These are phyloP conservation scores for Macaria notata DNA, from an alignment of 2,888 invertebrate genomes.

Conservation along the genomic window DNA sequence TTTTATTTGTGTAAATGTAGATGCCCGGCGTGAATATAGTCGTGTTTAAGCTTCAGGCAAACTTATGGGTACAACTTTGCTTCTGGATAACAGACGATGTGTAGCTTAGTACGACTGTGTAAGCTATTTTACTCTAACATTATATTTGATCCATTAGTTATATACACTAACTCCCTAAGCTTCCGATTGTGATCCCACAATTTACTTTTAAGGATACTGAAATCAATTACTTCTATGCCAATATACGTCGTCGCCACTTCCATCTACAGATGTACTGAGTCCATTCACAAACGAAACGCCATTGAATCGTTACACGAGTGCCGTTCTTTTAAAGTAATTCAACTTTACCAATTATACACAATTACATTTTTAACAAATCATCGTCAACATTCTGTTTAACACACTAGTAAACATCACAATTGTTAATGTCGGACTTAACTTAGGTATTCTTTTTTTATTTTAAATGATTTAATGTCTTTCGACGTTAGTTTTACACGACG, in stretches of 20 bases:
- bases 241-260: conserved; percentile 8
- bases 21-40: too few relatives aligned
- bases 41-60: too few relatives aligned
- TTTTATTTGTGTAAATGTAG: too few relatives aligned
- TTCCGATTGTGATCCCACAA: conserved; percentile 68
- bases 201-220: conserved; percentile 61
- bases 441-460: conserved; percentile 50
- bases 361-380: conserved; percentile 72
- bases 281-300: conserved; percentile 24
- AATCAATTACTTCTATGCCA: conserved; percentile 31
- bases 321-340: conserved; percentile 28
- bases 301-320: conserved; percentile 16
- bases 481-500: conserved; percentile 59
- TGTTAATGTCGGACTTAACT: conserved; percentile 69
- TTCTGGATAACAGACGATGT: conserved; percentile 33
- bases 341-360: conserved; percentile 35
- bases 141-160: conserved; percentile 59
- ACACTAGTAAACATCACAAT: conserved; percentile 75
- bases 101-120: conserved; percentile 9
- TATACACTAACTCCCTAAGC: conserved; percentile 64
- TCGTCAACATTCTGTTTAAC: conserved; percentile 58
- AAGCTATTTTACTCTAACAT: conserved; percentile 42
- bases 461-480: conserved; percentile 65
- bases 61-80: too few relatives aligned
- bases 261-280: conserved; percentile 22